Percentiles rank a stretch among this genome's conserved stretches.
Evolutionary conservation across 2,113 vertebrate genomes (phyloP).

Genomic region (Gobius niger): DNA sequence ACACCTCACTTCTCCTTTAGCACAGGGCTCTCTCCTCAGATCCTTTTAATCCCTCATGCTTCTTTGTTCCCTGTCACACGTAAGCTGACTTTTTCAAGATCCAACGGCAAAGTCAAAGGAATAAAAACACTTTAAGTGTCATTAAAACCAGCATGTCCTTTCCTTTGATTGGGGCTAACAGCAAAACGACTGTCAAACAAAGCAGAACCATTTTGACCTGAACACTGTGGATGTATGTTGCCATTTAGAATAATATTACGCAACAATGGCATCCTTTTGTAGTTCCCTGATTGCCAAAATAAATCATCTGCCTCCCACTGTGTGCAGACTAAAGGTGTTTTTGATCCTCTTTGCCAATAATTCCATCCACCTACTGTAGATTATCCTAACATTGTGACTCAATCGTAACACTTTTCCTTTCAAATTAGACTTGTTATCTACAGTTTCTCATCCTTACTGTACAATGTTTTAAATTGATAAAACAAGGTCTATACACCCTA

Average conservation of each 20-base stretch:
- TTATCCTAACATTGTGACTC: not conserved
- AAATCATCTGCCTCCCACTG: too few species aligned
- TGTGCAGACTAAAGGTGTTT: not conserved
- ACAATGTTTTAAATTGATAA: too few species aligned
- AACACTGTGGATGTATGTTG: too few species aligned
- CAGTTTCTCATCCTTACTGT: not conserved
- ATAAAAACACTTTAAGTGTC: not conserved
- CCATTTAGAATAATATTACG: too few species aligned
- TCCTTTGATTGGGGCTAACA: not conserved
- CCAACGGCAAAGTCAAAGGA: not conserved
- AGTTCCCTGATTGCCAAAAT: too few species aligned
- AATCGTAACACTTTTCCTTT: not conserved
- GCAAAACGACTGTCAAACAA: not conserved
- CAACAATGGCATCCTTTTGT: not conserved
- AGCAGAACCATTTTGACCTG: not conserved
- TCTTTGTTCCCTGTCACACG: conserved; percentile 29
- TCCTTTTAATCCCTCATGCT: conserved; percentile 9
- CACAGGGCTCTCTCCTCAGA: conserved; percentile 6
- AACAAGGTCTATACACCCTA: too few species aligned
- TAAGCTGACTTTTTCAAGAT: not conserved
- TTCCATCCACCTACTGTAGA: too few species aligned
- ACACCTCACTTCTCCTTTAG: conserved; percentile 26
- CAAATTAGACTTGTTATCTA: not conserved
- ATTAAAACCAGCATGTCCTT: not conserved
- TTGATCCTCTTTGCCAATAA: not conserved